Evolutionary conservation across 2,113 vertebrate species (phyloP), one percentile per base, ranked within the genome.

Genomic region (Brachirus orientalis): DNA sequence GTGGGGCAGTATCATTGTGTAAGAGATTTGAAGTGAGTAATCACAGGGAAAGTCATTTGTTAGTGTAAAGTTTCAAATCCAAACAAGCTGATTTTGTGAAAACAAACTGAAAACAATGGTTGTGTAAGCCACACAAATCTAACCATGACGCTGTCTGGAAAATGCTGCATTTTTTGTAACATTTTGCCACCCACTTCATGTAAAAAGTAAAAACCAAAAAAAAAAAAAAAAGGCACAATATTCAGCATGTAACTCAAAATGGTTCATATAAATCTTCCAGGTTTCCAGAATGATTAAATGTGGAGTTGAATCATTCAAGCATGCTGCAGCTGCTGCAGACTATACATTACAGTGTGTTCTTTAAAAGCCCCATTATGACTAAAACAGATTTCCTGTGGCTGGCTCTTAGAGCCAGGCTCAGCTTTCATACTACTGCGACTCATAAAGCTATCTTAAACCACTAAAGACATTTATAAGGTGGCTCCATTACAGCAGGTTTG

Each of bases 371-470:
- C 20, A 16, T 58, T 35, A 84, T 67, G 56, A 77, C 41, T 66
- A 69, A 73, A 73, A 66, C 69, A 66, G 69, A 77, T 50, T 76
- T 77, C 72, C 69, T 66, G 48, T 65, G 44, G 63, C 20, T 53
- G 37, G 36, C 35, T 50, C 19, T 65, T 54, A 37, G 10, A 52
- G 53, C 17, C 10, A 0, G 51, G 44, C 41, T 72, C 44, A 28
- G 61, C 10, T 66, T 58, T 17, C 63, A 51, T 10, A 55, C 48
- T 22, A 50, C 55, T 10, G 4, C 7, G 7, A 19, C 60, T 65
- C 51, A 37, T 67, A 52, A 63, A 62, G 14, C 55, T 19, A 16
- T 58, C 18, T 28, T n/a, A 71, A 76, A 69, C 48, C 46, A 38
- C 1, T 2, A 11, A 14, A 65, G 63, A 72, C 75, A 68, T 69